Evolutionary conservation across 2,888 invertebrate species (phyloP), one percentile per base, ranked within the genome.

Genomic region (Acrobasis consociella): DNA sequence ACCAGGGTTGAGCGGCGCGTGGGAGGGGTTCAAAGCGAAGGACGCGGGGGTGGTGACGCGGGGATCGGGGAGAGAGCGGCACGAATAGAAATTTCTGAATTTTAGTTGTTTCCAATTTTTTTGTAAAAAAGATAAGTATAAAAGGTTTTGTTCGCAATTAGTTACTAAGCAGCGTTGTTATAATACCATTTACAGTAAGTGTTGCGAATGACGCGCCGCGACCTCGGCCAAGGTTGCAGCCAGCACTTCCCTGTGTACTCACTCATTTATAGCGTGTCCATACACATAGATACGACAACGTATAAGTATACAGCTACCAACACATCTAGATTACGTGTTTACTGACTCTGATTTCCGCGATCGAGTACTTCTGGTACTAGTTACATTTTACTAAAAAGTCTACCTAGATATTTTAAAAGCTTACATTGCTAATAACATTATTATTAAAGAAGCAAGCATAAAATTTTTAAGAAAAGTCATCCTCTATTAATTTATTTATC

Each of bases 181-280:
- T 87, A 85, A 84, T 86, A 89, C 85, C 80, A 83, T 87, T 82
- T 86, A 85, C 77, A 76, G 74, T 83, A 83, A 84, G 83, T 85
- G 87, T 85, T 83, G 85, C 86, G 80, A 85, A 82, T 88, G 90
- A 89, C 89, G 87, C 79, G 81, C 64, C 73, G 79, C 83, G 89
- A 91, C 91, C 91, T 91, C 88, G 80, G 76, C 82, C 91, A 92
- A 91, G 91, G 91, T 89, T 87, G 85, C 74, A 22, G 22, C 22
- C 73, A 76, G 72, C 83, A 89, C 91, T 91, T 91, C 91, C 91
- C 90, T 90, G 81, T 91, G 83, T 89, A 79, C 85, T 86, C 84
- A 82, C 82, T 82, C 84, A 80, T 78, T 85, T 83, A 85, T 84
- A 84, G 78, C 81, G 71, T 78, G 73, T 69, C 76, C 78, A 77